Evolutionary conservation across 2,113 vertebrate genomes (phyloP), one percentile per base, ranked within the genome.

Genomic region (Mormyrus lacerda): DNA sequence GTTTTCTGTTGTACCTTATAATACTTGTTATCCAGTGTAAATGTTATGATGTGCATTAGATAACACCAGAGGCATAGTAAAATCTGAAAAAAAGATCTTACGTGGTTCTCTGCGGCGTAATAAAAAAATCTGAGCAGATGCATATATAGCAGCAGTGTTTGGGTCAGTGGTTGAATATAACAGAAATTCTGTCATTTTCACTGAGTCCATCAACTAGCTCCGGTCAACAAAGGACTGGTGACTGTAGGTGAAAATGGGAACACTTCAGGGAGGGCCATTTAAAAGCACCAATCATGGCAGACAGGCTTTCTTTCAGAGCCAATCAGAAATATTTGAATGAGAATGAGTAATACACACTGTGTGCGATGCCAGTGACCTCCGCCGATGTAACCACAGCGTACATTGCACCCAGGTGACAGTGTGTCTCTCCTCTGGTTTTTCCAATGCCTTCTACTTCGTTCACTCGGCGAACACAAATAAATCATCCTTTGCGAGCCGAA

Each of bases 1-100:
- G 92, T 89, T 91, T 86, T 90, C 91, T 93, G 91, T 90, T 88
- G 73, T 42, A 15, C 31, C 10, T 79, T 42, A 42, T 79, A 79
- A 79, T 42, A 35, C 15, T 31, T 7, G 10, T 10, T 27, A 27
- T 65, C 27, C 3, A 65, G 9, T 31, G n/a, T 27, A 65, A 11
- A 65, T 27, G 10, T 11, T 17, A 76, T 76, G 3, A 76, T 76
- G 11, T 76, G 24, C 65, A 15, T 35, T 15, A 73, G 11, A 5
- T 35, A 76, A 39, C 17, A 39, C 31, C 35, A 19, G 69, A 39
- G 7, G 35, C 35, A 76, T 42, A 42, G 6, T 79, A 79, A 69
- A 69, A 19, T 42, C 35, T 79, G 53, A 42, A 79, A 39, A 61
- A 42, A 79, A 79, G 35, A 19, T 7, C 35, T 17, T 4, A 19